phyloP scores from a whole-genome alignment of 2,888 invertebrate genomes.

The Liodrosophila aerea region DNA sequence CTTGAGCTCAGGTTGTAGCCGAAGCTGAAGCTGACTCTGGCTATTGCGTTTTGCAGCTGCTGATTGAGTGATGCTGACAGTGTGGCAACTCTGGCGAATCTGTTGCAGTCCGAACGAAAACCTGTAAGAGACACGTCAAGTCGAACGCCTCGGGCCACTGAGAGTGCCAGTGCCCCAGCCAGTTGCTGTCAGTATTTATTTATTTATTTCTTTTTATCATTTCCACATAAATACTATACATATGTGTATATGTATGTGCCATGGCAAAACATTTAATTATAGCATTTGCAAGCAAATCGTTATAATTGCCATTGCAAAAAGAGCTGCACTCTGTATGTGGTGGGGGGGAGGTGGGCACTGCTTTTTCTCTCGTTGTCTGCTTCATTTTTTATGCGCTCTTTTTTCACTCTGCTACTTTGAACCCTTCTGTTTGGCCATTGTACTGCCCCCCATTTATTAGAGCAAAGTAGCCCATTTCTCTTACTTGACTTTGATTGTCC shows the following conservation, averaged over 20 bases:
- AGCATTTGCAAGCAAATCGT: conserved; percentile 50
- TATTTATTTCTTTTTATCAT: conserved; percentile 10
- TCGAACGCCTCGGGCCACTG: background rate
- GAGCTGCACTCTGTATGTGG: conserved; percentile 21
- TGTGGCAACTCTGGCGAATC: conserved; percentile 23
- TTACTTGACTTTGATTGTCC: conserved; percentile 30
- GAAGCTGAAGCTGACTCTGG: conserved; percentile 11
- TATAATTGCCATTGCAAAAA: conserved; percentile 54
- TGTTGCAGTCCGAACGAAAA: conserved; percentile 29
- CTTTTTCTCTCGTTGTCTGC: conserved; percentile 1
- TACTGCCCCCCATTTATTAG: too few species aligned
- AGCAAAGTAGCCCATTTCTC: conserved; percentile 46
- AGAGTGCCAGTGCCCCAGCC: background rate
- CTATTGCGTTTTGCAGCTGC: conserved; percentile 23
- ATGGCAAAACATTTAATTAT: conserved; percentile 67
- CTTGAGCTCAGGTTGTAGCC: too few species aligned
- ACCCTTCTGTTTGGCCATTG: conserved; percentile 24
- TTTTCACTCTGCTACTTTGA: background rate
- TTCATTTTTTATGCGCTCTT: background rate
- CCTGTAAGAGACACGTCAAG: conserved; percentile 35
- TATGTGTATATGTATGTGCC: conserved; percentile 33
- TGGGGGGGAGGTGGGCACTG: background rate
- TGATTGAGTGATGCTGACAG: conserved; percentile 5
- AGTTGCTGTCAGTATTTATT: conserved; percentile 1
- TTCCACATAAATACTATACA: background rate